Base-by-base conservation (phyloP, 2,888 invertebrate genomes). In the Drosophila paranaensis region DNA sequence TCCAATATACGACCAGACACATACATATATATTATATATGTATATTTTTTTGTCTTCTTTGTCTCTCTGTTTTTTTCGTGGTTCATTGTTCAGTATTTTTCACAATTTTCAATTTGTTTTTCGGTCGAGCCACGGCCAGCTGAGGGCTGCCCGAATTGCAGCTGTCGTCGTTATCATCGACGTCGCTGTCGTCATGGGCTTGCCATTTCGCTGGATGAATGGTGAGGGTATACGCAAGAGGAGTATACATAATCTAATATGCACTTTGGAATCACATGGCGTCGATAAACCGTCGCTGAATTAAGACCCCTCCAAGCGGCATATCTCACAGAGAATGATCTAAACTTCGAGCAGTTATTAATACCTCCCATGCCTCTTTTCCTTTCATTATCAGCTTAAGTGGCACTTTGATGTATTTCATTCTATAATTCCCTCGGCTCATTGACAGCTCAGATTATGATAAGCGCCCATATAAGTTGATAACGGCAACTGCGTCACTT, bases 141-240 rank as follows among this genome's bases (percentile, higher is more conserved):
- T 77, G 66, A 63, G 62, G 64, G 56, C 66, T 58, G 71, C 56
- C 68, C 56, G 66, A 62, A 67, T 55, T 67, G 67, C 78, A 75
- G 75, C 79, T 78, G 79, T 74, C 74, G 67, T 78, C 75, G 78
- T 76, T 78, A 74, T 76, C 71, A 48, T 42, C 46, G 53, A 33
- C 33, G 68, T 53, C 16, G 43, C 11, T 6, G 40, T 68, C 30
- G 35, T 35, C 50, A 40, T 45, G 64, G 60, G 45, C 39, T 73
- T 78, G 63, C 63, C 70, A 57, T 43, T 64, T 64, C n/a, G 51
- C 33, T 60, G 16, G 16, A 25, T 48, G 53, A 42, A 6, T 45
- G 9, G 25, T 55, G 33, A 62, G 66, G 40, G 73, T 55, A 72
- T 65, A 27, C 20, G 33, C 33, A 33, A 14, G 6, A 5, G n/a